Percentiles rank a stretch among this genome's conserved stretches.
These are phyloP conservation scores for Gisinianus flammeolus DNA, from an alignment of 2,888 invertebrate genomes.

Conservation along the genomic window DNA sequence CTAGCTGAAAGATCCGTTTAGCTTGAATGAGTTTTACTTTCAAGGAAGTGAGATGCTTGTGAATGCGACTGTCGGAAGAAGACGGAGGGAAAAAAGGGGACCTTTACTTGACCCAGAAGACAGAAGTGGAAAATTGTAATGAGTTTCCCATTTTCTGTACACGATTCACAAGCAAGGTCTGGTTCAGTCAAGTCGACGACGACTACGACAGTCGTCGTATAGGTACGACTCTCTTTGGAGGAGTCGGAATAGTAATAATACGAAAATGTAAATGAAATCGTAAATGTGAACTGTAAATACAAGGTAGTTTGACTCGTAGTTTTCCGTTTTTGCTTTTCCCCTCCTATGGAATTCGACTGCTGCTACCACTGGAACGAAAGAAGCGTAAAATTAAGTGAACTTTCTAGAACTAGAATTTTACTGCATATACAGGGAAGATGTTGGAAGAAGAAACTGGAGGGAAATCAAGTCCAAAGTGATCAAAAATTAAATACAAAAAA, in stretches of 20 bases:
- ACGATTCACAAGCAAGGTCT: too few relatives aligned
- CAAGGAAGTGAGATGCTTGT: too few relatives aligned
- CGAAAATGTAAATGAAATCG: background rate
- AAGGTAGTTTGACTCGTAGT: background rate
- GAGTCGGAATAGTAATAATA: too few relatives aligned
- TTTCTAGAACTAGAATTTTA: background rate
- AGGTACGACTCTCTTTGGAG: too few relatives aligned
- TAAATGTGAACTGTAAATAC: background rate
- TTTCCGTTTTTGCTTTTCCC: background rate
- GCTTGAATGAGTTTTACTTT: background rate
- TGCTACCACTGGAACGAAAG: background rate
- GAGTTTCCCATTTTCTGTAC: background rate
- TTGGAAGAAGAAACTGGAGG: background rate
- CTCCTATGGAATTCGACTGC: constrained; percentile 6
- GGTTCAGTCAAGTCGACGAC: too few relatives aligned
- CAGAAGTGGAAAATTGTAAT: constrained; percentile 9
- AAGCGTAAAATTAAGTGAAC: constrained; percentile 15
- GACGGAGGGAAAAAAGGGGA: constrained; percentile 21
- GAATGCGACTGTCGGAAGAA: too few relatives aligned
- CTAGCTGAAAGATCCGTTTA: constrained; percentile 28
- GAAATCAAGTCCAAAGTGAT: background rate
- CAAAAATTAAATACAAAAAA: background rate
- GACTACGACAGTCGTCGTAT: background rate
- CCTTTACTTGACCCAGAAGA: constrained; percentile 46
- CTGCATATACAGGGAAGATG: background rate